Percentiles rank a stretch among this genome's conserved stretches.
These are phyloP conservation scores for Phyllotreta striolata DNA, from an alignment of 2,888 invertebrate genomes.

Conservation along the genomic window DNA sequence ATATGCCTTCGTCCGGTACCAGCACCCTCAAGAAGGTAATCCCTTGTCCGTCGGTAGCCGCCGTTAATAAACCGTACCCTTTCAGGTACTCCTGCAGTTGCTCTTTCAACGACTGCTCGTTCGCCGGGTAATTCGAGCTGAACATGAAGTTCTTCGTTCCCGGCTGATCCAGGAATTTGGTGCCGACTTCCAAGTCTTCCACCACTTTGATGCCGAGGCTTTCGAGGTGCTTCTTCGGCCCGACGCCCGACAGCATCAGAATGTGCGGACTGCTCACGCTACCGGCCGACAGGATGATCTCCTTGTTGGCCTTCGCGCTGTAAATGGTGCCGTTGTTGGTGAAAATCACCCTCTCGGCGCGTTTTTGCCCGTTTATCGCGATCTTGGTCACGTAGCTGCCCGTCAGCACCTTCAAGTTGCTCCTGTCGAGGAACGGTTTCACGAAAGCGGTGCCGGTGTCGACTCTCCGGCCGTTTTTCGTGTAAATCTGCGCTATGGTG, in stretches of 20 bases:
- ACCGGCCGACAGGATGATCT: constrained; percentile 60
- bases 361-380: constrained; percentile 69
- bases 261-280: constrained; percentile 80
- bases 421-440: constrained; percentile 68
- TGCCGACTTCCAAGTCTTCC: constrained; percentile 46
- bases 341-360: constrained; percentile 73
- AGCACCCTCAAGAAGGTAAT: too few relatives aligned
- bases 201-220: constrained; percentile 68
- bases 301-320: constrained; percentile 68
- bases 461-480: constrained; percentile 74
- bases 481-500: constrained; percentile 63
- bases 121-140: not conserved
- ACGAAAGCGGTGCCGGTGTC: constrained; percentile 81
- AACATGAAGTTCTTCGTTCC: too few relatives aligned
- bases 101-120: constrained; percentile 58
- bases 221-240: constrained; percentile 68
- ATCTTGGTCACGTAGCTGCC: constrained; percentile 69
- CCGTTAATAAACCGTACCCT: too few relatives aligned
- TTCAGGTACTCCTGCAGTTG: constrained; percentile 57
- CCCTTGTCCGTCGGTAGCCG: too few relatives aligned
- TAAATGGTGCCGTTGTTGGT: constrained; percentile 66
- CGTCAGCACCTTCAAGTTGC: constrained; percentile 74
- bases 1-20: not conserved
- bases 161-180: too few relatives aligned
- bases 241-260: constrained; percentile 83